These are phyloP conservation scores for Delia radicum DNA, from an alignment of 1,140 invertebrate genomes.

Conservation along the genomic window DNA sequence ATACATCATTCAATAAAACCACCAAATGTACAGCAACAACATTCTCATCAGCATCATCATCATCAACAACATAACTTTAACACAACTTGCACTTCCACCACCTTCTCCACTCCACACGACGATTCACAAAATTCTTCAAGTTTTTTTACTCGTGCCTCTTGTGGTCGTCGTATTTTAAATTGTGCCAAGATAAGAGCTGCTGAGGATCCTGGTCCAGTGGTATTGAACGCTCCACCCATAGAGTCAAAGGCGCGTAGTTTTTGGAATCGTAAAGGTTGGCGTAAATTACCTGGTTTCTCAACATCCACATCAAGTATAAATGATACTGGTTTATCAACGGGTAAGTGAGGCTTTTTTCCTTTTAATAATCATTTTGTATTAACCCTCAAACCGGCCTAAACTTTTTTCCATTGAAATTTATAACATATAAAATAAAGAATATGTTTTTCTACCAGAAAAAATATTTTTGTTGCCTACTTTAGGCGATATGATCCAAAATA, in stretches of 20 bases:
- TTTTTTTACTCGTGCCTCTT: conserved; percentile 47
- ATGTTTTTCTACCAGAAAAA: no score
- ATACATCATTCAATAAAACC: not conserved
- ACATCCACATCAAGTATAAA: conserved; percentile 66
- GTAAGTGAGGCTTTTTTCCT: conserved; percentile 55
- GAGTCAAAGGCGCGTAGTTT: conserved; percentile 60
- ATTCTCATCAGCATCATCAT: not conserved
- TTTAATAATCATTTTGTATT: conserved; percentile 4
- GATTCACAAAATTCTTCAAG: conserved; percentile 16
- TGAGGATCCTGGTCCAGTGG: conserved; percentile 48
- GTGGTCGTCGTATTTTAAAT: conserved; percentile 42
- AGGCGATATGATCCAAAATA: no score
- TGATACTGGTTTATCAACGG: conserved; percentile 63
- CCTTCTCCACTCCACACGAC: not conserved
- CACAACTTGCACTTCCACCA: not conserved
- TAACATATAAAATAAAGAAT: no score
- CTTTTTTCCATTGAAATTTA: no score
- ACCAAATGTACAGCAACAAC: not conserved
- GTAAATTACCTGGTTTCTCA: conserved; percentile 71
- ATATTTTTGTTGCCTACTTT: no score
- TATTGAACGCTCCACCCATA: conserved; percentile 26
- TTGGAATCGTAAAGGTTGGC: conserved; percentile 75
- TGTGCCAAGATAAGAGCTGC: conserved; percentile 49
- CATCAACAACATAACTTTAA: not conserved
- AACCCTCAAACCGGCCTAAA: no score